Evolutionary conservation across 2,888 invertebrate species (phyloP).

Genomic region (Limnephilus rhombicus): DNA sequence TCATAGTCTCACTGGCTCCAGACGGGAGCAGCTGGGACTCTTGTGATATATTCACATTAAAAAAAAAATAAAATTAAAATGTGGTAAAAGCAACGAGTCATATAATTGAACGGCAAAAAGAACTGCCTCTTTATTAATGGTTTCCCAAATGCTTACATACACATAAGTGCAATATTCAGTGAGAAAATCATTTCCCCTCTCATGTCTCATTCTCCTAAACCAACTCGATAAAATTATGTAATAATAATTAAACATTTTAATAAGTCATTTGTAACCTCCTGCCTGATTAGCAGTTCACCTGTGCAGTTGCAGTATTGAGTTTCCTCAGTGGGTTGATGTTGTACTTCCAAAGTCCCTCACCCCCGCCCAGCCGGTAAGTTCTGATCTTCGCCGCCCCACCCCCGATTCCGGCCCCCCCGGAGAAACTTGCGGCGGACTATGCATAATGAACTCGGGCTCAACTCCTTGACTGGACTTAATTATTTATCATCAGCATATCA

Average conservation of each 20-base stretch:
- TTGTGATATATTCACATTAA: too few species aligned
- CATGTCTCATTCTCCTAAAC: neutral
- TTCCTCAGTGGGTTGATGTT: slow-evolving; percentile 37
- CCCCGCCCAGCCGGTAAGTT: slow-evolving; percentile 5
- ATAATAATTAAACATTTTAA: neutral
- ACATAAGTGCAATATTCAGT: neutral
- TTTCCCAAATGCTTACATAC: too few species aligned
- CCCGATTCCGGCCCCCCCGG: slow-evolving; percentile 31
- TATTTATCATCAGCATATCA: slow-evolving; percentile 67
- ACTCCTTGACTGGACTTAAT: slow-evolving; percentile 67
- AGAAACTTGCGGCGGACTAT: slow-evolving; percentile 62
- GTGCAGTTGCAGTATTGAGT: slow-evolving; percentile 25
- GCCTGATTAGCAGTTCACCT: slow-evolving; percentile 17
- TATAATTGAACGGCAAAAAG: too few species aligned
- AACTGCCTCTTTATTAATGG: too few species aligned
- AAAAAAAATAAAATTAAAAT: too few species aligned
- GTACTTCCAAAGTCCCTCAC: neutral
- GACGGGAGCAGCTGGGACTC: too few species aligned
- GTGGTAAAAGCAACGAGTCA: too few species aligned
- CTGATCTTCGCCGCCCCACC: slow-evolving; percentile 36
- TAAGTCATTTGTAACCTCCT: neutral
- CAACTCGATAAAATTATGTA: too few species aligned
- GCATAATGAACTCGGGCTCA: slow-evolving; percentile 65
- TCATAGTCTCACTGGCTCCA: too few species aligned
- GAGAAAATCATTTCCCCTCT: neutral